Base-by-base conservation (phyloP, 2,797 vertebrate genomes). In the Eulemur rubriventer region DNA sequence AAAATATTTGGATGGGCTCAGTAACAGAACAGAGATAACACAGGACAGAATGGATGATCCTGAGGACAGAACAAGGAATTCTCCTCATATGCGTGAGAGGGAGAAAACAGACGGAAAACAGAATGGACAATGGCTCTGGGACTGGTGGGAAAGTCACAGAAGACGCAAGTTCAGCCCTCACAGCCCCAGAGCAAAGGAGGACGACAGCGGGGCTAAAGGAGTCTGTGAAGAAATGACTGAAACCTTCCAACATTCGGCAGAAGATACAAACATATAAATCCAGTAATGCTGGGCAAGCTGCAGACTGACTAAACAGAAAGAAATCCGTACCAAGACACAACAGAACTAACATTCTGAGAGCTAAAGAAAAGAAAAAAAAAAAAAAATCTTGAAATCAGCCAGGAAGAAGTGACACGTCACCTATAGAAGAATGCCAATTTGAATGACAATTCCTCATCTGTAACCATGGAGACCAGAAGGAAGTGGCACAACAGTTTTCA, bases 331-430 rank as follows among this genome's bases (percentile, higher is more conserved):
- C 7, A n/a, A 35, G 63, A 35, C 11, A 22, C 61, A 2, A 11
- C 1, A 0, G 20, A 41, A 6, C 18, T 24, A 38, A 35, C 14
- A 50, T 43, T 26, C 69, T 46, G 41, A 59, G 46, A 59, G 38
- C 38, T 7, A 28, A 14, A 20, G 38, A 46, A 18, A 43, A 70
- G 65, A 10, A 43, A 70, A 72, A 10, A 5, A 18, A 12, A 69
- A 69, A 30, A 20, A n/a, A 11, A 7, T 5, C 38, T 13, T 7
- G 59, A 50, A 41, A 33, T 26, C 30, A 61, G 70, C 41, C 48
- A 10, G 43, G 14, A 18, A 35, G 18, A 22, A 14, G 9, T 0
- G 2, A 0, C 10, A 0, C 0, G 0, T 8, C 91, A 14, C 67
- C 41, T 18, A 2, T 0, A 3, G 41, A 8, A 50, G 57, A 46